Evolutionary conservation across 2,888 invertebrate species (phyloP).

Genomic region (Protonemura montana): DNA sequence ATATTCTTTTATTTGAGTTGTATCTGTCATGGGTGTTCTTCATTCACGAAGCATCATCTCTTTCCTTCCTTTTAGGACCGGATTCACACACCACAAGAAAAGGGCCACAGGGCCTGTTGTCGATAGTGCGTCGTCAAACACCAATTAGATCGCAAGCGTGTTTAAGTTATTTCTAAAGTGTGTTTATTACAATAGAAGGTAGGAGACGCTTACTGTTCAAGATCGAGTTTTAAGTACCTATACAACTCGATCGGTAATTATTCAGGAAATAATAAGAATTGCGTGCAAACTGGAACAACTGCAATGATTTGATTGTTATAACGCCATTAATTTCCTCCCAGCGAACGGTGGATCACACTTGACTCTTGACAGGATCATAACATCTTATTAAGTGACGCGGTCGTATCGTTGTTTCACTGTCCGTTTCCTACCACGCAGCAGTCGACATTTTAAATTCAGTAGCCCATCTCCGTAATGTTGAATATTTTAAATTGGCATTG

Average conservation of each 20-base stretch:
- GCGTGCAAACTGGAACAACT: not conserved
- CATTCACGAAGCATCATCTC: too few species aligned
- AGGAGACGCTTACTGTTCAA: not conserved
- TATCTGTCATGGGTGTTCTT: too few species aligned
- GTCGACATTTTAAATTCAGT: not conserved
- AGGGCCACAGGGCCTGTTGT: too few species aligned
- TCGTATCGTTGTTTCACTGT: too few species aligned
- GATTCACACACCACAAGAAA: too few species aligned
- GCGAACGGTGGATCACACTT: not conserved
- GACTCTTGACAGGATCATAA: not conserved
- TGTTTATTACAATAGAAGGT: too few species aligned
- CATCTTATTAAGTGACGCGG: not conserved
- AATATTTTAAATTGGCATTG: not conserved
- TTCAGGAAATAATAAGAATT: not conserved
- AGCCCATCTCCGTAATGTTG: not conserved
- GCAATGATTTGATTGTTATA: not conserved
- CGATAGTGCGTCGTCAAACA: too few species aligned
- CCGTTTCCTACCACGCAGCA: not conserved
- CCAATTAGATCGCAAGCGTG: not conserved
- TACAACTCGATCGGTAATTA: not conserved
- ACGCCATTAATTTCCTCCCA: not conserved
- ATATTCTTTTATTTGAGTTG: too few species aligned
- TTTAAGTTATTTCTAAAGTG: not conserved
- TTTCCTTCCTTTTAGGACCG: too few species aligned
- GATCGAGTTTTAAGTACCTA: not conserved